Evolutionary conservation across 2,888 invertebrate genomes (phyloP), one percentile per base, ranked within the genome.

Genomic region (Nowickia ferox): DNA sequence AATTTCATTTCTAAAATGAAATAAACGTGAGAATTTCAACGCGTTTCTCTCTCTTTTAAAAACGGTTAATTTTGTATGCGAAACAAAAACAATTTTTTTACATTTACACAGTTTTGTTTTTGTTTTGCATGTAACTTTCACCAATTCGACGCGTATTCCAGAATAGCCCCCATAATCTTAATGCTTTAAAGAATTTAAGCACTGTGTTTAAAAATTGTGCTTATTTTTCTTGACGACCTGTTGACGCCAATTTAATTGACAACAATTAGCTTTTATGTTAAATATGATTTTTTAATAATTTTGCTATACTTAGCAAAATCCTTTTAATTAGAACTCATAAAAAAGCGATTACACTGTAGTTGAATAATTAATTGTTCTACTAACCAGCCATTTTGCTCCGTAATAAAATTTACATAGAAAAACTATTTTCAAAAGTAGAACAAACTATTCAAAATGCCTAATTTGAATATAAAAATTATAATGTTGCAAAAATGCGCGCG

Each of bases 401-500:
- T 9, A 15, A 53, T 46, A 19, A 81, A 81, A 81, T 86, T 86
- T 59, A 63, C 83, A 83, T 83, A 51, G 44, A 78, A 79, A 79
- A 78, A 44, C 74, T 63, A 82, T 82, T 48, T 46, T 40, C 17
- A 5, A 48, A 78, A 72, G 42, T 44, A 17, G 13, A 46, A 30
- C 53, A 46, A 63, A 63, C 30, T 44, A 53, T 15, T 71, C 1
- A 42, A 42, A 30, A 17, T 68, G 9, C 5, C 17, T 22, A 44
- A 0, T 13, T 46, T 15, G 0, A 30, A 59, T 9, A 30, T 15
- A 76, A 17, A 44, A 57, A 46, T 5, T 46, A 15, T 19, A 63
- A 79, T 68, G 77, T 61, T 15, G 22, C 51, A 66, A 71, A 55
- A 42, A 30, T 57, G 55, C 78, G 71, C 71, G 82, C 69, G 75